phyloP scores from a whole-genome alignment of 92 coral and sea anemone species.

The Porites rus region DNA sequence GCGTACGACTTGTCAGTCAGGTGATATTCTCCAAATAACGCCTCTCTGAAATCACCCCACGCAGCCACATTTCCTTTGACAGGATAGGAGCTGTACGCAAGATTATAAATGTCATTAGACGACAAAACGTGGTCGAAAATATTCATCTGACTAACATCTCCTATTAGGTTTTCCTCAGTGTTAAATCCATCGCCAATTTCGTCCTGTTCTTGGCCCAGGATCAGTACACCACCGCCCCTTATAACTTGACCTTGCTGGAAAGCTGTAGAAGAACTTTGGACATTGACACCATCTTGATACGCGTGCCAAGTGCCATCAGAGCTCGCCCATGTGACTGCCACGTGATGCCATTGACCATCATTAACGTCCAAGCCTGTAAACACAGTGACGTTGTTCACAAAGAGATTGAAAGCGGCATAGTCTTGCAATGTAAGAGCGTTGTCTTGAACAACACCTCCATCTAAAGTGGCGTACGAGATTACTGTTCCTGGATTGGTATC shows the following conservation, averaged over 20 bases:
- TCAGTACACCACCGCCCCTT: constrained; percentile 82
- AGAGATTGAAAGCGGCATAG: constrained; percentile 62
- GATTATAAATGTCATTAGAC: constrained; percentile 67
- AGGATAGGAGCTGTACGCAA: constrained; percentile 72
- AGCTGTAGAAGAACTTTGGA: constrained; percentile 36
- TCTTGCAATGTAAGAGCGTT: constrained; percentile 83
- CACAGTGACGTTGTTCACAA: constrained; percentile 76
- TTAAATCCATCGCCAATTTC: constrained; percentile 83
- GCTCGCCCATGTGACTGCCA: constrained; percentile 89
- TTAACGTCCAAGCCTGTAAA: constrained; percentile 55
- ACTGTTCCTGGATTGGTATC: constrained; percentile 78
- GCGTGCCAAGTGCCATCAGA: constrained; percentile 71
- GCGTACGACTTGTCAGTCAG: constrained; percentile 65
- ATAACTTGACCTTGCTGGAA: constrained; percentile 78
- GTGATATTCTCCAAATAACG: constrained; percentile 62
- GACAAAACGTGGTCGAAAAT: constrained; percentile 72
- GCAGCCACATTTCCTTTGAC: constrained; percentile 79
- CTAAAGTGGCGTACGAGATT: constrained; percentile 72
- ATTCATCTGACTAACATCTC: constrained; percentile 86
- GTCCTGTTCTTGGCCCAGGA: constrained; percentile 88
- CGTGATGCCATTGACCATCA: constrained; percentile 91
- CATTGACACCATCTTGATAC: constrained; percentile 70
- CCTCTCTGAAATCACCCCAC: constrained; percentile 86
- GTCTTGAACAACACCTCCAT: constrained; percentile 69
- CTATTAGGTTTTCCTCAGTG: constrained; percentile 77